Base-by-base conservation (phyloP, 2,113 vertebrate genomes). In the Hylia prasina region DNA sequence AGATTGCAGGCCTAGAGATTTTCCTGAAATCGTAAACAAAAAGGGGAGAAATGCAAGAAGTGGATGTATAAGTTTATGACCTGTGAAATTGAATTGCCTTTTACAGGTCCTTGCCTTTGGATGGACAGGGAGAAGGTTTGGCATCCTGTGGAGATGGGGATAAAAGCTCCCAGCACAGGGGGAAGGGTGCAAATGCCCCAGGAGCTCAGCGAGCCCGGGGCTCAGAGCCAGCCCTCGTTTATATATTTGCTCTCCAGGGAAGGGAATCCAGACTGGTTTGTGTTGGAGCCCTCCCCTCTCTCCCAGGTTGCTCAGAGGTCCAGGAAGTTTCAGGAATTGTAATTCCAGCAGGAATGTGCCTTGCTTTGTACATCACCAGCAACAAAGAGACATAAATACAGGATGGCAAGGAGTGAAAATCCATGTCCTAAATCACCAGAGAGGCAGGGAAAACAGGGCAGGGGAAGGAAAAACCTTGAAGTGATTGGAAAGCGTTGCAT, bases 31-130 rank as follows among this genome's bases (percentile, higher is more conserved):
- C 84, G 58, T 96, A 97, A 97, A 97, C 91, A 96, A 95, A 92
- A 94, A 73, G 73, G 83, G 40, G 30, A 87, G 64, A 83, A 95
- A 95, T 56, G 76, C 63, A 82, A 94, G 89, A 94, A 97, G 50
- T 53, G 78, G 91, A 64, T 66, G 40, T 92, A 51, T 57, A 96
- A 97, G 90, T 97, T 97, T 85, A 97, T 88, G 93, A 83, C 21
- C 96, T 97, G 92, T 95, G 96, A 98, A 98, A 97, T 9, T 94
- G 92, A 97, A 96, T 72, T 89, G 94, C 96, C 92, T 96, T 91
- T 94, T 75, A 24, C 35, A 24, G 91, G 82, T 86, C 90, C 94
- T 93, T 89, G 78, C 94, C 83, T 96, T 77, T 82, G 58, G 92
- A 70, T 86, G 89, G 96, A 87, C 93, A 82, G 76, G 35, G 82